phyloP scores from a whole-genome alignment of 2,113 vertebrate genomes.

The Spizaetus ornatus region DNA sequence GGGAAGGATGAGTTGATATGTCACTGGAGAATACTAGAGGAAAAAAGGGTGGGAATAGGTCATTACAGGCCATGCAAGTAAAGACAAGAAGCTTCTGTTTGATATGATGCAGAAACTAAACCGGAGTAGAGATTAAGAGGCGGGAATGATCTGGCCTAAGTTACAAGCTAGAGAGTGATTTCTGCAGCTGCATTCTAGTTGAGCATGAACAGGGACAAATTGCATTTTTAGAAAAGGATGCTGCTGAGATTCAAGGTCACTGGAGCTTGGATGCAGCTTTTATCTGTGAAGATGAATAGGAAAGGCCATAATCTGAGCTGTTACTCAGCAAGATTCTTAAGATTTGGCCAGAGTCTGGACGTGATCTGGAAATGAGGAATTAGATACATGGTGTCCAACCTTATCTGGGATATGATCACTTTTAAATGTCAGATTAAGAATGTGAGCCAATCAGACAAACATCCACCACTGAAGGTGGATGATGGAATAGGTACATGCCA shows the following conservation, averaged over 20 bases:
- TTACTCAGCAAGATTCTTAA: not conserved
- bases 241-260: not conserved
- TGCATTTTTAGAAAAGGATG: not conserved
- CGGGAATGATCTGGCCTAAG: not conserved
- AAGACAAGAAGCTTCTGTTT: conserved; percentile 1
- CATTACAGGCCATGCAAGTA: not conserved
- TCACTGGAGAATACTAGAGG: not conserved
- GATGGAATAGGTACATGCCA: not conserved
- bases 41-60: not conserved
- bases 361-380: not conserved
- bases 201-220: not conserved
- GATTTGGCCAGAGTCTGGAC: not conserved
- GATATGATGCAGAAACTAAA: not conserved
- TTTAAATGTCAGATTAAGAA: not conserved
- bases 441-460: not conserved
- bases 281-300: not conserved
- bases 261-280: not conserved
- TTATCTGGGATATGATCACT: not conserved
- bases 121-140: not conserved
- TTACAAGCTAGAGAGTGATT: not conserved
- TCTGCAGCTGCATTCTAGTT: not conserved
- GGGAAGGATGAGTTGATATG: not conserved
- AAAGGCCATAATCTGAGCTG: not conserved
- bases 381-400: not conserved
- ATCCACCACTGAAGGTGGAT: not conserved